Evolutionary conservation across 2,113 vertebrate species (phyloP).

Genomic region (Hemibagrus wyckioides): DNA sequence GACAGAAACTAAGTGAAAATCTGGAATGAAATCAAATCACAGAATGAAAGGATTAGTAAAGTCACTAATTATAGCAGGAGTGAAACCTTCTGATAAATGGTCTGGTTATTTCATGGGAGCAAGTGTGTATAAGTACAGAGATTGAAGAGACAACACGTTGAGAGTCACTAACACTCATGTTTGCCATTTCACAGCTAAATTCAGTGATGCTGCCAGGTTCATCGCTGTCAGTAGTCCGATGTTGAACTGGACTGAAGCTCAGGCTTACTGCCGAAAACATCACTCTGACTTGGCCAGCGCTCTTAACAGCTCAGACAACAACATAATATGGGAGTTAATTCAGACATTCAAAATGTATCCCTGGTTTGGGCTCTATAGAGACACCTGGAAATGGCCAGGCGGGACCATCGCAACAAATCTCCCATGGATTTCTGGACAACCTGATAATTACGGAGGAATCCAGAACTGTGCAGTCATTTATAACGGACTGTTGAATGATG

Average conservation of each 20-base stretch:
- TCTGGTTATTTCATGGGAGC: no score
- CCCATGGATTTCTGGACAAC: neutral
- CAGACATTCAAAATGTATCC: accelerated
- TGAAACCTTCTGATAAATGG: no score
- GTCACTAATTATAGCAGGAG: no score
- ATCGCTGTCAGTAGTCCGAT: neutral
- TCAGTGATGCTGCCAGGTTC: neutral
- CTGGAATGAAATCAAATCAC: no score
- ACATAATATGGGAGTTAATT: neutral
- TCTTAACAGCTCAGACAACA: neutral
- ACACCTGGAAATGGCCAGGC: slow-evolving; percentile 42
- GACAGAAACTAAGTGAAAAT: no score
- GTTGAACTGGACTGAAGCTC: slow-evolving; percentile 23
- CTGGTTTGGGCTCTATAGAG: slow-evolving; percentile 39
- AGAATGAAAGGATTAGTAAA: no score
- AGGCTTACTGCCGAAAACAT: neutral
- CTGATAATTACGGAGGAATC: neutral
- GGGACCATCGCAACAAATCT: neutral
- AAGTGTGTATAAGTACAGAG: no score
- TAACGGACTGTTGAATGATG: neutral
- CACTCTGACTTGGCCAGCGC: slow-evolving; percentile 36
- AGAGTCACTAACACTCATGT: neutral
- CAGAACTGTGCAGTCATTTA: neutral
- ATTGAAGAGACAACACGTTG: no score
- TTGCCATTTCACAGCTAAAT: neutral